Percentiles rank a stretch among this genome's conserved stretches.
Evolutionary conservation across 92 coral and sea anemone genomes (phyloP).

Genomic region (Paragorgia papillata): DNA sequence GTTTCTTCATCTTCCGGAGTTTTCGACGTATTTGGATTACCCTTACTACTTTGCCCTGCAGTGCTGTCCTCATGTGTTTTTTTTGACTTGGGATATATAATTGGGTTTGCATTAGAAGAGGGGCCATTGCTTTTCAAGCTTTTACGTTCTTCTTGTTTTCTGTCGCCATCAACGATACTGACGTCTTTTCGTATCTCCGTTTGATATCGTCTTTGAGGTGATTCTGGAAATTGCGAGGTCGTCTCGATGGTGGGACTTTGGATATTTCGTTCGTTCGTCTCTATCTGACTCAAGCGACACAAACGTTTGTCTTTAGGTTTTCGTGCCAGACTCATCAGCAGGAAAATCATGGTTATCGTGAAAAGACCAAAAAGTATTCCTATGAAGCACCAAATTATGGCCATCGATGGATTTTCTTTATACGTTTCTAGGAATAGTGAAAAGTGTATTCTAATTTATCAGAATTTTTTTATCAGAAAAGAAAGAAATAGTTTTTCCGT

Average conservation of each 20-base stretch:
- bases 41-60: too few species aligned
- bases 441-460: background rate
- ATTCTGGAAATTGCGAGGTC: slow-evolving; percentile 11
- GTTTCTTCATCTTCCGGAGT: too few species aligned
- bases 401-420: slow-evolving; percentile 30
- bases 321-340: background rate
- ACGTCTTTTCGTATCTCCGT: background rate
- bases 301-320: slow-evolving; percentile 10
- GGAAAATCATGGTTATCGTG: slow-evolving; percentile 2
- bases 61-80: too few species aligned
- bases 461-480: too few species aligned
- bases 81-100: too few species aligned
- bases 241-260: slow-evolving; percentile 26
- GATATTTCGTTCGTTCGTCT: background rate
- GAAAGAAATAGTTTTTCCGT: too few species aligned
- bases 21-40: too few species aligned
- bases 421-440: slow-evolving; percentile 13
- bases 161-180: background rate
- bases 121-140: too few species aligned
- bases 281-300: slow-evolving; percentile 23
- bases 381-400: slow-evolving; percentile 35
- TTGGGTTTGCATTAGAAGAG: too few species aligned
- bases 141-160: slow-evolving; percentile 2
- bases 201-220: background rate
- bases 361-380: slow-evolving; percentile 30